These are phyloP conservation scores for Nanorana parkeri DNA, from an alignment of 2,113 vertebrate genomes.

Conservation along the genomic window DNA sequence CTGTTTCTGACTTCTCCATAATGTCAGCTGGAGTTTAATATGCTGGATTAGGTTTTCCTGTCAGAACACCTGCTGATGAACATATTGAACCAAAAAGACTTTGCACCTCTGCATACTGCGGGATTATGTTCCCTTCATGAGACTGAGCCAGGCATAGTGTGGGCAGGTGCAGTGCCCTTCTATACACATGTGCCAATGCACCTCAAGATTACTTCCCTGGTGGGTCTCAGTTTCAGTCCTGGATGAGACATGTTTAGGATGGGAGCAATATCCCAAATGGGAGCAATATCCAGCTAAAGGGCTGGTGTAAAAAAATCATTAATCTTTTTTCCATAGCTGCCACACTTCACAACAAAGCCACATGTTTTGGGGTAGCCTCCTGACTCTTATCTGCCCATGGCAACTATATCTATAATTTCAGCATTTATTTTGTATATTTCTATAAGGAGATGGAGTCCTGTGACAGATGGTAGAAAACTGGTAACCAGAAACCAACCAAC, in stretches of 20 bases:
- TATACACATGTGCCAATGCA: slow-evolving; percentile 39
- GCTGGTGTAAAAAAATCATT: no score
- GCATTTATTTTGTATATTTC: no score
- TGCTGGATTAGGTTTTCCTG: slow-evolving; percentile 20
- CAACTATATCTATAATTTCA: no score
- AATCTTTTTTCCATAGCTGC: no score
- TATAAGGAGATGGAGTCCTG: no score
- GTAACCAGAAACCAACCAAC: no score
- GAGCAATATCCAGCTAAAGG: no score
- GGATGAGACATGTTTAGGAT: neutral
- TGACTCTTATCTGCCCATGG: no score
- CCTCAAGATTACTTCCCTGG: slow-evolving; percentile 14
- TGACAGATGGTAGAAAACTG: no score
- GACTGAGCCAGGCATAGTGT: slow-evolving; percentile 45
- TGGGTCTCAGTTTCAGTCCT: slow-evolving; percentile 10
- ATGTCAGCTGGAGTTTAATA: slow-evolving; percentile 30
- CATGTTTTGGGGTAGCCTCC: no score
- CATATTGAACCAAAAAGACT: slow-evolving; percentile 46
- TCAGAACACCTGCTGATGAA: slow-evolving; percentile 48
- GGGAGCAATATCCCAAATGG: no score
- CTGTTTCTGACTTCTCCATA: slow-evolving; percentile 1
- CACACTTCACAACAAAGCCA: no score
- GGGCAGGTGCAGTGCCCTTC: slow-evolving; percentile 50
- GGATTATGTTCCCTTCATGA: slow-evolving; percentile 47
- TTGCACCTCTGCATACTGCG: slow-evolving; percentile 52